These are phyloP conservation scores for Perca fluviatilis DNA, from an alignment of 2,113 vertebrate species.

Conservation along the genomic window DNA sequence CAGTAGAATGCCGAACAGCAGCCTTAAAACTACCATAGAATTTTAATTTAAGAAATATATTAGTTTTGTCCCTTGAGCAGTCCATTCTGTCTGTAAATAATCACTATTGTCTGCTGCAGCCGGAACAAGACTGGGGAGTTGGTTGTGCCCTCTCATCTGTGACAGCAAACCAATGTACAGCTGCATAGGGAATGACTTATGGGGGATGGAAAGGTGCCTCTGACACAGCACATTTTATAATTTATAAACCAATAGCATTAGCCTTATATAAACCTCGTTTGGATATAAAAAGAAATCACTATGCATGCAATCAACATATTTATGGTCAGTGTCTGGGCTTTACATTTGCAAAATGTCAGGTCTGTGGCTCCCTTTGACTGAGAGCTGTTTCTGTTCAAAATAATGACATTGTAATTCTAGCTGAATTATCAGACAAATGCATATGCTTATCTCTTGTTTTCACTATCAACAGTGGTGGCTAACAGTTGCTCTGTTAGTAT, in stretches of 20 bases:
- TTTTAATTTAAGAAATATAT: conserved; percentile 64
- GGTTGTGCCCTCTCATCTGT: conserved; percentile 53
- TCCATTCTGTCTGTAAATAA: conserved; percentile 49
- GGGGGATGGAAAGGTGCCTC: conserved; percentile 37
- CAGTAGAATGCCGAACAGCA: conserved; percentile 44
- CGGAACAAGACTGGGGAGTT: conserved; percentile 32
- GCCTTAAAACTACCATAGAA: conserved; percentile 52
- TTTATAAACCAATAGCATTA: conserved; percentile 39
- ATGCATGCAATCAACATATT: conserved; percentile 20
- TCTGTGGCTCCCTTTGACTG: background rate
- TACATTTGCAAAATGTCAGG: conserved; percentile 8
- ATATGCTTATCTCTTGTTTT: background rate
- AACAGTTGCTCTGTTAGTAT: background rate
- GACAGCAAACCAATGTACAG: conserved; percentile 44
- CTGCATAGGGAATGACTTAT: conserved; percentile 49
- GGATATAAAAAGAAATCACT: conserved; percentile 1
- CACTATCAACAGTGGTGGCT: background rate
- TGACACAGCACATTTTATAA: conserved; percentile 55
- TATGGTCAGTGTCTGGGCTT: conserved; percentile 28
- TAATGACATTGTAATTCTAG: background rate
- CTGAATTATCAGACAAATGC: background rate
- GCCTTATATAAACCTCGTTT: conserved; percentile 6
- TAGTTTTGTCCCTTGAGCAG: conserved; percentile 50
- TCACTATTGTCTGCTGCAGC: conserved; percentile 39
- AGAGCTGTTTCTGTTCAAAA: conserved; percentile 2